Conservation (phyloP, 2,113 vertebrate species). For the Ailuropoda melanoleuca region DNA sequence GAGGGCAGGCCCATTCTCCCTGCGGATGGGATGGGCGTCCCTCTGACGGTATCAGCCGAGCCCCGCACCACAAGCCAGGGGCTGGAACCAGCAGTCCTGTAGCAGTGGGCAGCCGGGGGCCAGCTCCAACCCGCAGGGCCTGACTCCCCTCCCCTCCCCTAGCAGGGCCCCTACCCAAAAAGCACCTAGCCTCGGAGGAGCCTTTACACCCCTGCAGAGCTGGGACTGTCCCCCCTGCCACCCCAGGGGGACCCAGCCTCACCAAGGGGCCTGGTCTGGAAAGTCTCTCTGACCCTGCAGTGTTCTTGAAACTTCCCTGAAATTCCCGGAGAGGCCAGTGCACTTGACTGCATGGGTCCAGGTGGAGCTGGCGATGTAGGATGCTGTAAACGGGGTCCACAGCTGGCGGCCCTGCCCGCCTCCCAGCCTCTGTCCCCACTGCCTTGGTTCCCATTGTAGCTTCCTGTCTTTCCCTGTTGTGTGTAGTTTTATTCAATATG, state of each 20-base stretch:
- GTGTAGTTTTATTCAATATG: background rate
- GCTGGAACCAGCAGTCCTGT: background rate
- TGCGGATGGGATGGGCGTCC: background rate
- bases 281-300: background rate
- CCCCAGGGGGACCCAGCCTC: background rate
- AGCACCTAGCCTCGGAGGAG: background rate
- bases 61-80: background rate
- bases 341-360: background rate
- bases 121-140: background rate
- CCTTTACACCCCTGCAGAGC: background rate
- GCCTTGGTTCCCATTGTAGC: too few relatives aligned
- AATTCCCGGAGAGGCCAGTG: background rate
- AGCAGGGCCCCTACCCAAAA: accelerated
- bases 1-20: background rate
- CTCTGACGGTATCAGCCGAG: background rate
- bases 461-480: too few relatives aligned
- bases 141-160: background rate
- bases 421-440: background rate
- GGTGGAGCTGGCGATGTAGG: too few relatives aligned
- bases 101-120: too few relatives aligned
- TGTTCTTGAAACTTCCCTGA: background rate
- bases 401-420: background rate
- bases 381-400: too few relatives aligned
- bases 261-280: background rate
- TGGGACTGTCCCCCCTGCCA: background rate